Conservation (phyloP, 2,888 invertebrate genomes). For the Platerodrilus igneus region DNA sequence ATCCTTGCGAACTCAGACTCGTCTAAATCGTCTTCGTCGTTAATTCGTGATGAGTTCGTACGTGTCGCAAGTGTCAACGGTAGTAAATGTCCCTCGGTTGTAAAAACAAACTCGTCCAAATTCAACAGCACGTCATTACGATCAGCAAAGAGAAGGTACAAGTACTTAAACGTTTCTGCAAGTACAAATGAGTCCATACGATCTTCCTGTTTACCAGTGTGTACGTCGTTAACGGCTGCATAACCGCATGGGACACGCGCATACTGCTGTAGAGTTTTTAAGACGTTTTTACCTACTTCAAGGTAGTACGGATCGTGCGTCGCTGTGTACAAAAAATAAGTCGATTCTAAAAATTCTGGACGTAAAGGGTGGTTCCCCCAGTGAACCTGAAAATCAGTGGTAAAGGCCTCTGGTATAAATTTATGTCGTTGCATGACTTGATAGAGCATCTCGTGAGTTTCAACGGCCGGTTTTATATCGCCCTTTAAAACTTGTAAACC, state of each 20-base stretch:
- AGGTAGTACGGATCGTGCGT: slow-evolving; percentile 95
- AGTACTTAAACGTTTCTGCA: slow-evolving; percentile 96
- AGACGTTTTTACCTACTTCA: slow-evolving; percentile 82
- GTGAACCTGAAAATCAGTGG: slow-evolving; percentile 93
- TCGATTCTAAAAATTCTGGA: slow-evolving; percentile 97
- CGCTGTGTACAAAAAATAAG: slow-evolving; percentile 93
- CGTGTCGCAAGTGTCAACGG: slow-evolving; percentile 76
- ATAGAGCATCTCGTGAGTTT: slow-evolving; percentile 97
- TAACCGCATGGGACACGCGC: slow-evolving; percentile 95
- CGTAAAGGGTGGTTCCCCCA: slow-evolving; percentile 97
- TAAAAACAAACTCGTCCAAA: slow-evolving; percentile 82
- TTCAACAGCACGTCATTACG: slow-evolving; percentile 76
- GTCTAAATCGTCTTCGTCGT: slow-evolving; percentile 53
- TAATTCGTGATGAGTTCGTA: slow-evolving; percentile 52
- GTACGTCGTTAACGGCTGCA: slow-evolving; percentile 94
- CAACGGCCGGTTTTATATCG: slow-evolving; percentile 95
- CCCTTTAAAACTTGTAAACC: slow-evolving; percentile 80
- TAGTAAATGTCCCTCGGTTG: slow-evolving; percentile 93
- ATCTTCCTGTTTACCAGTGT: slow-evolving; percentile 75
- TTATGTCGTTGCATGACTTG: slow-evolving; percentile 97
- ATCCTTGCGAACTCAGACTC: slow-evolving; percentile 59
- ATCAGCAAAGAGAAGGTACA: slow-evolving; percentile 89
- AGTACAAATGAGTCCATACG: slow-evolving; percentile 98
- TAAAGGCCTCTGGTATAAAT: slow-evolving; percentile 98
- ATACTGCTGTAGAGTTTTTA: slow-evolving; percentile 84